Base-by-base conservation (phyloP, 2,797 vertebrate species). In the Myiotriccus ornatus region DNA sequence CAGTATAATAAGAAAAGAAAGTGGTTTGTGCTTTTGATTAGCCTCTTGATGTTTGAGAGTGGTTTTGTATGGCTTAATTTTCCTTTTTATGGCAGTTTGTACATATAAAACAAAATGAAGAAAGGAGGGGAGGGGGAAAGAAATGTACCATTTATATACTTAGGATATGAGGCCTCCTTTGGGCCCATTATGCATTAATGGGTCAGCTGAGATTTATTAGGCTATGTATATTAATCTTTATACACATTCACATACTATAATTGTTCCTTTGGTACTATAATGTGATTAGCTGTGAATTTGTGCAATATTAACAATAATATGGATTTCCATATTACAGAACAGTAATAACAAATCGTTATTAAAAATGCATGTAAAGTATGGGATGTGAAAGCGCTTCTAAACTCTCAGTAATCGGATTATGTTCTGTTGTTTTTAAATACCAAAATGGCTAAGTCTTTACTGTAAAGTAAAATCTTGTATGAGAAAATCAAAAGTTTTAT, bases 211-310 rank as follows among this genome's bases (percentile, higher is more conserved):
- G 97, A 95, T 97, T 97, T 97, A 96, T 96, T 97, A 97, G 94
- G 84, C 91, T 97, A 96, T 97, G 96, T 97, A 94, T 97, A 97
- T 98, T 98, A 97, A 98, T 98, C 98, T 98, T 97, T 96, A 96
- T 95, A 96, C 96, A 90, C 97, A 95, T 97, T 97, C 97, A 94
- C 95, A 95, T 95, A 82, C 93, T 46, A 52, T 95, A 97, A 97
- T 95, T 96, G 97, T 96, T 97, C 96, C 96, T 97, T 97, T 98
- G 97, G 96, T 93, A 84, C 94, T 97, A 87, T 98, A 97, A 98
- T 97, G 94, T 90, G 93, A 97, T 98, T 97, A 97, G 94, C 89
- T 96, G 90, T 96, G 97, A 97, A 97, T 97, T 93, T 96, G 90
- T 95, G 90, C 96, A 97, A 98, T 97, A 98, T 97, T 97, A 98